Evolutionary conservation across 2,888 invertebrate species (phyloP).

Genomic region (Thecocarcelia acutangulata): DNA sequence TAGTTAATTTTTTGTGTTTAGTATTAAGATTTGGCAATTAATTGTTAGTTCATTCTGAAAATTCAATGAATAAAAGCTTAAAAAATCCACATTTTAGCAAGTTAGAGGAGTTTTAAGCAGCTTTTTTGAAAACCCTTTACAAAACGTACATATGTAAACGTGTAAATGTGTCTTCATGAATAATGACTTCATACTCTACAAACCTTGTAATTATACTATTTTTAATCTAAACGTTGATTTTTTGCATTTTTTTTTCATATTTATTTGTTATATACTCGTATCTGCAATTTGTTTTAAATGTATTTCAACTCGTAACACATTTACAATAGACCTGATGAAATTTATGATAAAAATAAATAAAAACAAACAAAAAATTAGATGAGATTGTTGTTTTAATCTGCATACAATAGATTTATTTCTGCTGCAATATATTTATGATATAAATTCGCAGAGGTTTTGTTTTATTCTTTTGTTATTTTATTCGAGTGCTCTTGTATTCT

Average conservation of each 20-base stretch:
- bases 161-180: too few species aligned
- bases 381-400: conserved; percentile 48
- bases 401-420: conserved; percentile 49
- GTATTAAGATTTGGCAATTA: too few species aligned
- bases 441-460: conserved; percentile 7
- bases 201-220: not conserved
- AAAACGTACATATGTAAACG: too few species aligned
- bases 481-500: conserved; percentile 6
- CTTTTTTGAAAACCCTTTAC: not conserved
- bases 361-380: conserved; percentile 34
- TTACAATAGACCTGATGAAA: conserved; percentile 52
- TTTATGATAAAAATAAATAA: conserved; percentile 26
- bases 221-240: conserved; percentile 1
- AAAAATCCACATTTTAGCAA: too few species aligned
- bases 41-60: too few species aligned
- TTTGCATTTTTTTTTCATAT: not conserved
- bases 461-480: conserved; percentile 27
- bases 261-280: conserved; percentile 35
- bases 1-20: too few species aligned
- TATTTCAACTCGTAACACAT: conserved; percentile 18
- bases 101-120: too few species aligned
- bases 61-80: too few species aligned
- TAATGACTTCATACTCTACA: not conserved
- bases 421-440: conserved; percentile 28
- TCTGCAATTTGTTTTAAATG: conserved; percentile 20